Conservation (phyloP, 2,888 invertebrate species). For the Rutpela maculata region DNA sequence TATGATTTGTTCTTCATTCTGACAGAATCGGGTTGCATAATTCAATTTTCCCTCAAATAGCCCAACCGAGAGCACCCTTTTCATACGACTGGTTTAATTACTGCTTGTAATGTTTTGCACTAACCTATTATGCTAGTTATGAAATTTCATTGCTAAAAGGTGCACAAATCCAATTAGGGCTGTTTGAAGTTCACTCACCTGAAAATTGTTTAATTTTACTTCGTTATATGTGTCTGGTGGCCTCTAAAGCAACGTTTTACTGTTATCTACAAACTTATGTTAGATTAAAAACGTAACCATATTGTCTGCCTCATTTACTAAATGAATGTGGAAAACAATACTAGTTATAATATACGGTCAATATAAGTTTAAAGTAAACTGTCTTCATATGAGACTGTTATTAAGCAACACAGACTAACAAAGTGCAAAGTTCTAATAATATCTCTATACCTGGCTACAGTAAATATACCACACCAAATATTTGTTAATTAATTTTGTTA, state of each 20-base stretch:
- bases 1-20: background rate
- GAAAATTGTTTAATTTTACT: constrained; percentile 35
- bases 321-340: background rate
- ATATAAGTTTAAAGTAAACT: background rate
- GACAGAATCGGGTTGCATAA: constrained; percentile 19
- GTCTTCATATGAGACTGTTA: background rate
- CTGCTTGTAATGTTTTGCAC: no score
- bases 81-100: constrained; percentile 31
- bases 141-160: constrained; percentile 30
- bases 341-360: background rate
- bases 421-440: background rate
- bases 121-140: background rate
- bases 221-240: constrained; percentile 12
- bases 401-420: background rate
- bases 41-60: constrained; percentile 28
- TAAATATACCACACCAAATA: no score
- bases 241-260: constrained; percentile 17
- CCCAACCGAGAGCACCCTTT: constrained; percentile 3
- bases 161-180: constrained; percentile 34
- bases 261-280: constrained; percentile 9
- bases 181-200: constrained; percentile 33
- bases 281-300: constrained; percentile 4
- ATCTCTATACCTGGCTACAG: background rate
- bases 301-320: background rate
- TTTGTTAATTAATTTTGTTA: no score